Evolutionary conservation across 2,113 vertebrate genomes (phyloP).

Genomic region (Antechinus flavipes): DNA sequence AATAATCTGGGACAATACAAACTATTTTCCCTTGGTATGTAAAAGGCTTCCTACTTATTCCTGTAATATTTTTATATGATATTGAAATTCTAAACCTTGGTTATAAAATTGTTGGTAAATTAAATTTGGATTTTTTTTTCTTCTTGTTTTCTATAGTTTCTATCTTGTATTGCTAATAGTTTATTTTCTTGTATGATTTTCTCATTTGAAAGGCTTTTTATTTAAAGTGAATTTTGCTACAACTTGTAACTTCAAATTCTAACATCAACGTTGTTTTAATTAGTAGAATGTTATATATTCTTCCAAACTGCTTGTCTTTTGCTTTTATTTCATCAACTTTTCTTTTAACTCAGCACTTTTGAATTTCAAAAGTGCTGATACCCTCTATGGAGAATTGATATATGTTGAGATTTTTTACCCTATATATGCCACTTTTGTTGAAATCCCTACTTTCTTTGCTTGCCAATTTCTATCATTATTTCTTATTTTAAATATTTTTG

Average conservation of each 20-base stretch:
- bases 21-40: neutral
- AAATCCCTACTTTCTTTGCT: neutral
- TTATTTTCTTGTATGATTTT: neutral
- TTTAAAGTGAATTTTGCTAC: neutral
- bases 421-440: neutral
- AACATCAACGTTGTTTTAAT: neutral
- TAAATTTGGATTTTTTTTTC: neutral
- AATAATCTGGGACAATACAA: neutral
- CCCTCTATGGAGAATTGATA: neutral
- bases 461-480: neutral
- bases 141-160: neutral
- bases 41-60: neutral
- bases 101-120: neutral
- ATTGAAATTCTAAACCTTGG: neutral
- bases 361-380: neutral
- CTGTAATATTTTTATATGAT: neutral
- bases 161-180: neutral
- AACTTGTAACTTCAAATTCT: neutral
- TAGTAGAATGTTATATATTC: neutral
- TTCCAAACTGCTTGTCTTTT: neutral
- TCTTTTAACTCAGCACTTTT: neutral
- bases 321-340: neutral
- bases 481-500: neutral
- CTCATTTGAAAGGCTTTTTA: neutral
- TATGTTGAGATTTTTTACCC: neutral